Conservation (phyloP, 1,140 invertebrate genomes). For the Gonioctena quinquepunctata region DNA sequence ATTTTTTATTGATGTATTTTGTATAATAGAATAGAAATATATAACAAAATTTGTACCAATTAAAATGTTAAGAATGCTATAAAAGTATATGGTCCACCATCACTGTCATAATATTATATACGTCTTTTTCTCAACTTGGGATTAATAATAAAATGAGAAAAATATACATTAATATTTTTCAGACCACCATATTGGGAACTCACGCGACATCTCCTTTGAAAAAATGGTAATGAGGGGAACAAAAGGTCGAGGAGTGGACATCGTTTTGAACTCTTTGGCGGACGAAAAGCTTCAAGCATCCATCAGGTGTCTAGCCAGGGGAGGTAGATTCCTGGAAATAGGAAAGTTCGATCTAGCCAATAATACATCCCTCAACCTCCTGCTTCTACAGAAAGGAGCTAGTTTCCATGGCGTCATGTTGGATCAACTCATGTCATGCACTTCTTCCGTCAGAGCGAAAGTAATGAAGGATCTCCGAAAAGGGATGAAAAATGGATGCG, state of each 20-base stretch:
- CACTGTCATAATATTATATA: no score
- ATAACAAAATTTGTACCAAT: no score
- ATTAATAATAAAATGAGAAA: no score
- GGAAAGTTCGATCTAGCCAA: slow-evolving; percentile 75
- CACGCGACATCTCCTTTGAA: slow-evolving; percentile 73
- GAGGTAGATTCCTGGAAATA: slow-evolving; percentile 77
- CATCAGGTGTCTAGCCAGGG: slow-evolving; percentile 72
- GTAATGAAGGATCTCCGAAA: slow-evolving; percentile 64
- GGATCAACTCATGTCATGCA: slow-evolving; percentile 68
- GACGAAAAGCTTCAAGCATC: slow-evolving; percentile 79
- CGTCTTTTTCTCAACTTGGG: no score
- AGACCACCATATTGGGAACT: slow-evolving; percentile 66
- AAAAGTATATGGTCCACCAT: no score
- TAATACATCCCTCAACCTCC: slow-evolving; percentile 69
- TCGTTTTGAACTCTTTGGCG: slow-evolving; percentile 78
- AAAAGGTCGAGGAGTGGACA: slow-evolving; percentile 70
- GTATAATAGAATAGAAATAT: no score
- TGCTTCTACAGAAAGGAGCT: slow-evolving; percentile 80
- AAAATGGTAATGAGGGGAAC: slow-evolving; percentile 66
- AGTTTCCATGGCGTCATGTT: slow-evolving; percentile 88
- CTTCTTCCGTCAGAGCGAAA: slow-evolving; percentile 10
- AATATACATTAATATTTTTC: no score
- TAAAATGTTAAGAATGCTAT: no score
- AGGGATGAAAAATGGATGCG: slow-evolving; percentile 57
- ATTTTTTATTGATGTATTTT: no score